These are phyloP conservation scores for Nasonia giraulti DNA, from an alignment of 1,140 invertebrate genomes.

Conservation along the genomic window DNA sequence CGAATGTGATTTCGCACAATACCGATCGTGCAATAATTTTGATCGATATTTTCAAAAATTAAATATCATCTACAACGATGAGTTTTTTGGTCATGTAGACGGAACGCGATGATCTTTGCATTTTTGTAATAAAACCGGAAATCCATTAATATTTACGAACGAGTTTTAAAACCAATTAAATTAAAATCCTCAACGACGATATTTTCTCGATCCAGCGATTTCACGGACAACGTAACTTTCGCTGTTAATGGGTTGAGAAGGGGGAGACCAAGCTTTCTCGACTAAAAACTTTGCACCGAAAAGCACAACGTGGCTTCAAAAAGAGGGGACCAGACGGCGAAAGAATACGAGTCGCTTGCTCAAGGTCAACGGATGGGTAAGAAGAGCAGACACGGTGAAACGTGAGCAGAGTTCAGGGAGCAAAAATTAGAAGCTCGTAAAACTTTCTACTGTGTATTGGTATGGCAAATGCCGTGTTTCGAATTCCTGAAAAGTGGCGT, in stretches of 20 bases:
- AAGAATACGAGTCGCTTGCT: background rate
- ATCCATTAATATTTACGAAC: background rate
- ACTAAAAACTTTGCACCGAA: background rate
- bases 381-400: background rate
- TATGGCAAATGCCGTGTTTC: background rate
- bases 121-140: background rate
- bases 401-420: background rate
- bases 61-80: too few relatives aligned
- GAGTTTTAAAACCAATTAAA: background rate
- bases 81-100: too few relatives aligned
- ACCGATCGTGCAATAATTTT: too few relatives aligned
- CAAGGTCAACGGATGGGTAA: background rate
- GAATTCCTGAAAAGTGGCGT: background rate
- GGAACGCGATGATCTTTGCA: too few relatives aligned
- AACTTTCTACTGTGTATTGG: background rate
- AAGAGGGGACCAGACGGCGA: background rate
- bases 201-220: background rate
- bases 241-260: background rate
- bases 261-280: background rate
- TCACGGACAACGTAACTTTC: too few relatives aligned
- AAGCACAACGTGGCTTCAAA: background rate
- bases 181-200: background rate
- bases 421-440: background rate
- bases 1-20: too few relatives aligned
- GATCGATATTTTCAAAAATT: too few relatives aligned